These are phyloP conservation scores for Rattus rattus DNA, from an alignment of 2,113 vertebrate genomes.

Conservation along the genomic window DNA sequence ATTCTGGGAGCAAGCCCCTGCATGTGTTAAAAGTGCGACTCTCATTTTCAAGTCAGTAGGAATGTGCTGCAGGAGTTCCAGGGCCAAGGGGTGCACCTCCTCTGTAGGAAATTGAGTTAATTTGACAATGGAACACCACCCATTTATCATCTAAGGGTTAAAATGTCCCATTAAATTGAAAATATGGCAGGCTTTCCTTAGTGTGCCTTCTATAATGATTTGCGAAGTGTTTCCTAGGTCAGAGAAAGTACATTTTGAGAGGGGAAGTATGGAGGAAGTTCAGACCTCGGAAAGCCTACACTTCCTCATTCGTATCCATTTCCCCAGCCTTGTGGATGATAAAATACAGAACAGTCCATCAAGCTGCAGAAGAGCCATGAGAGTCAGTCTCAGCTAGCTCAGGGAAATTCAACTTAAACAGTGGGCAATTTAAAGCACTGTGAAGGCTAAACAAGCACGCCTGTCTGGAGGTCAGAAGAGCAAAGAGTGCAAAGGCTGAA, in stretches of 20 bases:
- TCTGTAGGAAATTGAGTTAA: not conserved
- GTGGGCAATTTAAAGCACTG: constrained; percentile 47
- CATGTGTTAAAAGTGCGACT: not conserved
- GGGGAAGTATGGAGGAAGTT: not conserved
- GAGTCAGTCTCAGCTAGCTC: constrained; percentile 37
- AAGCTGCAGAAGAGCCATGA: constrained; percentile 49
- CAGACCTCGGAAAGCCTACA: not conserved
- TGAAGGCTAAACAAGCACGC: constrained; percentile 20
- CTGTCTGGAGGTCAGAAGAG: constrained; percentile 6
- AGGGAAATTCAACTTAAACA: constrained; percentile 50
- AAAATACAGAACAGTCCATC: constrained; percentile 49
- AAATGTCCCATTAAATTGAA: constrained; percentile 25
- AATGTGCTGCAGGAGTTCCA: not conserved
- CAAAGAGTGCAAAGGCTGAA: not conserved
- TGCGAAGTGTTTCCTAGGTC: not conserved
- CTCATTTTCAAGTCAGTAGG: not conserved
- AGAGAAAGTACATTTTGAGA: not conserved
- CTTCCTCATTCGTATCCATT: not conserved
- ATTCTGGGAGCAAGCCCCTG: not conserved
- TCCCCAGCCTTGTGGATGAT: constrained; percentile 4
- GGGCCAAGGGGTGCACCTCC: not conserved
- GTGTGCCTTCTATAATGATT: not conserved
- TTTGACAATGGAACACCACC: not conserved
- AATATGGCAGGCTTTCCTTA: not conserved
- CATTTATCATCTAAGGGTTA: not conserved